phyloP scores from a whole-genome alignment of 2,888 invertebrate genomes.

The Epirrhoe tristata region DNA sequence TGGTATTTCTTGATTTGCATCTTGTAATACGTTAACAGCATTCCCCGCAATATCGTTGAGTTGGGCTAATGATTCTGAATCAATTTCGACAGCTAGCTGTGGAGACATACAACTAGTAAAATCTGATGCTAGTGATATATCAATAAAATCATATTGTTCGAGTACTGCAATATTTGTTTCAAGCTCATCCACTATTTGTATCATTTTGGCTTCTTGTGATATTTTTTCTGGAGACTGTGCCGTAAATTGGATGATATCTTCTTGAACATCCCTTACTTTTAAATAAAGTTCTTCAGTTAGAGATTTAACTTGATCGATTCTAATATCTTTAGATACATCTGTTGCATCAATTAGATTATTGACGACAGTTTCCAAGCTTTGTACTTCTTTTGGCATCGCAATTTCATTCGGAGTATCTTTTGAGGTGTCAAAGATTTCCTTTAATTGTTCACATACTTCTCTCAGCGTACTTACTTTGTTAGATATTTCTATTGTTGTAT shows the following conservation, averaged over 20 bases:
- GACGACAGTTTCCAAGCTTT: constrained; percentile 55
- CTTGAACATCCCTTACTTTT: constrained; percentile 63
- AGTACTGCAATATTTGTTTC: constrained; percentile 71
- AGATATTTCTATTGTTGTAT: constrained; percentile 68
- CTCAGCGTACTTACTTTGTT: constrained; percentile 64
- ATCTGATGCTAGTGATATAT: constrained; percentile 66
- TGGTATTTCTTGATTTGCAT: constrained; percentile 56
- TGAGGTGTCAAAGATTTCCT: constrained; percentile 56
- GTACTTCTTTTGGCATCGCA: constrained; percentile 45
- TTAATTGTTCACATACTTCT: constrained; percentile 63
- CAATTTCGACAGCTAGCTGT: constrained; percentile 60
- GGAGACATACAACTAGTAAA: constrained; percentile 56
- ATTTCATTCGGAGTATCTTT: constrained; percentile 39
- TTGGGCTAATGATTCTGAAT: constrained; percentile 62
- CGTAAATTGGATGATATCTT: constrained; percentile 67
- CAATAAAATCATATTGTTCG: constrained; percentile 71
- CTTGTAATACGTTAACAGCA: constrained; percentile 63
- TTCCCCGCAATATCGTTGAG: constrained; percentile 65
- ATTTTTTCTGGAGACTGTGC: constrained; percentile 54
- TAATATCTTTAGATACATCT: constrained; percentile 61
- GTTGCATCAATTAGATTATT: constrained; percentile 62
- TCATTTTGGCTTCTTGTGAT: constrained; percentile 64
- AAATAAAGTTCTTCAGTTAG: constrained; percentile 67
- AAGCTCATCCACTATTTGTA: constrained; percentile 68
- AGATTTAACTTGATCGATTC: constrained; percentile 61